Percentiles rank a stretch among this genome's conserved stretches.
Conservation (phyloP, 2,888 invertebrate genomes). For the Octodonta nipae region DNA sequence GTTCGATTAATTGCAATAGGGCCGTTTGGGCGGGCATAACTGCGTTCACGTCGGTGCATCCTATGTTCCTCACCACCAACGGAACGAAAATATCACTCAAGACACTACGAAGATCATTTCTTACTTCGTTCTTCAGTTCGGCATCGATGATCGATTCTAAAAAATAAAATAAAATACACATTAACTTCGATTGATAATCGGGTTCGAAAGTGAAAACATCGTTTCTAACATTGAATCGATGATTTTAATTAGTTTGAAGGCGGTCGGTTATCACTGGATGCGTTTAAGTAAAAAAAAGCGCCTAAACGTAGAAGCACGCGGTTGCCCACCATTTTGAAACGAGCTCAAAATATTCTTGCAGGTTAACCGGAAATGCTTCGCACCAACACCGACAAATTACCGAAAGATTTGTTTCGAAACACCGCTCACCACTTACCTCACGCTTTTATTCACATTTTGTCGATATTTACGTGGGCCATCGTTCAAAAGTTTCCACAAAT, state of each 20-base stretch:
- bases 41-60: constrained; percentile 48
- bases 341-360: constrained; percentile 31
- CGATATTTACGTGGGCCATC: constrained; percentile 15
- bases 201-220: no score
- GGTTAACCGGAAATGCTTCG: constrained; percentile 35
- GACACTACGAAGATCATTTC: no score
- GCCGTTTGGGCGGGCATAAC: constrained; percentile 52
- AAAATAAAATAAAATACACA: no score
- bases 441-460: constrained; percentile 9
- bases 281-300: constrained; percentile 26
- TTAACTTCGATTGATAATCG: no score
- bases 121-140: background rate
- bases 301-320: constrained; percentile 32
- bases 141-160: background rate
- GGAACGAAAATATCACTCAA: constrained; percentile 47
- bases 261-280: no score
- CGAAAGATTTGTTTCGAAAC: constrained; percentile 11
- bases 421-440: constrained; percentile 15
- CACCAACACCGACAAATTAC: constrained; percentile 9
- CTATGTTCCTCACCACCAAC: constrained; percentile 47
- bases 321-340: constrained; percentile 36
- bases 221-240: no score
- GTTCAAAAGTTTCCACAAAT: constrained; percentile 17
- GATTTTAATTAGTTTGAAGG: no score
- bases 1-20: constrained; percentile 49